phyloP scores from a whole-genome alignment of 2,113 vertebrate genomes.

The Fulmarus glacialis region DNA sequence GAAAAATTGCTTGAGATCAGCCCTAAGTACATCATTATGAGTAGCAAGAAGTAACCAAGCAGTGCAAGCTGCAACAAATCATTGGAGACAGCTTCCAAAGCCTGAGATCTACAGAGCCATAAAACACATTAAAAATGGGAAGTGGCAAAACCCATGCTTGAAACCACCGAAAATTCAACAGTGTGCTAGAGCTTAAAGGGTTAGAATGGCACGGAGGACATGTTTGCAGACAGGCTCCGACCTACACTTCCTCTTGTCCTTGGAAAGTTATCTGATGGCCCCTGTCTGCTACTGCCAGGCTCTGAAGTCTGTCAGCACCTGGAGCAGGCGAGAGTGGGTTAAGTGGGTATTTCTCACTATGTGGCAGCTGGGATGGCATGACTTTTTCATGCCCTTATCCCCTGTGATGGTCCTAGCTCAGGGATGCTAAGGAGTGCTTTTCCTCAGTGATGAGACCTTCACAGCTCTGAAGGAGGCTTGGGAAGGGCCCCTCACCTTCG shows the following conservation, averaged over 20 bases:
- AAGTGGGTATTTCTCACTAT: neutral
- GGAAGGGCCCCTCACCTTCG: neutral
- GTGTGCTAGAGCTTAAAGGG: neutral
- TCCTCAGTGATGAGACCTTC: neutral
- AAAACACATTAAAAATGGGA: neutral
- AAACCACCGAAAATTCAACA: neutral
- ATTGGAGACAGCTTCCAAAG: neutral
- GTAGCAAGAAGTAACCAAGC: neutral
- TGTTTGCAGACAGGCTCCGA: neutral
- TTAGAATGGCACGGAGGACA: accelerated
- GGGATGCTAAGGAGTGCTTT: neutral
- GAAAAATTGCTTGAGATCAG: neutral
- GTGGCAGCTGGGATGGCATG: neutral
- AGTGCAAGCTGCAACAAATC: neutral
- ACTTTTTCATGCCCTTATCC: neutral
- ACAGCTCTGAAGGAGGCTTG: neutral
- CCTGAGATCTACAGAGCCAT: neutral
- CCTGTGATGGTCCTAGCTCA: neutral
- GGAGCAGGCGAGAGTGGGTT: accelerated
- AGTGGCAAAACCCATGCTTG: neutral
- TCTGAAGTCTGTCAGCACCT: neutral
- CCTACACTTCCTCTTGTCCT: neutral
- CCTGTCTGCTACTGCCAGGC: neutral
- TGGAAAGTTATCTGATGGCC: neutral
- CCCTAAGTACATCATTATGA: neutral